Evolutionary conservation across 2,797 vertebrate species (phyloP), one percentile per base, ranked within the genome.

Genomic region (Sarcophilus harrisii): DNA sequence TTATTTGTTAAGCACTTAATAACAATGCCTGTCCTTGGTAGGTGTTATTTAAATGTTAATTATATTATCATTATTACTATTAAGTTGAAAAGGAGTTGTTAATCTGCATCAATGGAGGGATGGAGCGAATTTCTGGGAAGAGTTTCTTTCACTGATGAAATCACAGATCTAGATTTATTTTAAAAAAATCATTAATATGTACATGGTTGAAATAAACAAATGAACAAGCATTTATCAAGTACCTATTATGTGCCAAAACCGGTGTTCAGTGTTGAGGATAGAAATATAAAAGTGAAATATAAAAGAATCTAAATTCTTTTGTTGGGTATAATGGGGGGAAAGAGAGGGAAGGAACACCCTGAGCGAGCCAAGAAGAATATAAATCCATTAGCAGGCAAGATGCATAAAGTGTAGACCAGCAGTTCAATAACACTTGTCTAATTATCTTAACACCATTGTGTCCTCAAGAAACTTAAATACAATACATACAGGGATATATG

Each of bases 121-220:
- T 24, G 29, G 38, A 81, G 2, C 18, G 10, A 87, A 27, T 27
- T 45, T 87, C 9, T 21, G 45, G 45, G 38, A 38, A 45, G 18
- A 87, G 14, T 27, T 81, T n/a, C 66, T n/a, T 81, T 81, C 62
- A n/a, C 14, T 38, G 66, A 24, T 38, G n/a, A n/a, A 81, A 81
- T 81, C n/a, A 21, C n/a, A 45, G 14, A n/a, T 38, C 32, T 73
- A 73, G 32, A 73, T 66, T 32, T 66, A 66, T 66, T 38, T 21
- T 81, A 45, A 81, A 81, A 59, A 66, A 66, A 73, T 45, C 21
- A 49, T 87, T 87, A 87, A 8, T 45, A 96, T 90, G 93, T 94
- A 57, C 52, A n/a, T 52, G 90, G 91, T 93, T 94, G 92, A 93
- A 96, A 95, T 95, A 21, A 87, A 45, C 45, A 9, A 49, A 87